Conservation (phyloP, 2,888 invertebrate species). For the Plagodis pulveraria region DNA sequence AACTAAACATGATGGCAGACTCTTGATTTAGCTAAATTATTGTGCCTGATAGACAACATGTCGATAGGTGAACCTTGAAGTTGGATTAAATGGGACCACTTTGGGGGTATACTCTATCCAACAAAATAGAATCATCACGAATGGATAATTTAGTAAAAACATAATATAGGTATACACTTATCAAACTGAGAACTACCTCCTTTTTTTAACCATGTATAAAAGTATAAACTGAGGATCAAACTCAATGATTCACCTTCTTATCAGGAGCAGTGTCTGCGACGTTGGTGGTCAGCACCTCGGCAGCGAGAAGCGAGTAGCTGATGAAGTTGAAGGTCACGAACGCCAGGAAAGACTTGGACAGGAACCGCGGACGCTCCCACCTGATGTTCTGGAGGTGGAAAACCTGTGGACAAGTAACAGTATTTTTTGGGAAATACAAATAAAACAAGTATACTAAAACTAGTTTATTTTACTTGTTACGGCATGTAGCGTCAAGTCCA, state of each 20-base stretch:
- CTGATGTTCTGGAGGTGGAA: conserved; percentile 95
- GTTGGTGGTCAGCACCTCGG: conserved; percentile 86
- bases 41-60: too few species aligned
- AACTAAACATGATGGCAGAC: not conserved
- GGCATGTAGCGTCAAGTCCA: too few species aligned
- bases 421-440: not conserved
- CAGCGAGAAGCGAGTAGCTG: conserved; percentile 92
- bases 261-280: conserved; percentile 81
- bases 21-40: not conserved
- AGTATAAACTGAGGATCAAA: too few species aligned
- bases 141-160: too few species aligned
- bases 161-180: too few species aligned
- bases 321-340: conserved; percentile 96
- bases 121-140: too few species aligned
- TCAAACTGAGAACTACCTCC: too few species aligned
- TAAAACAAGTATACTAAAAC: not conserved
- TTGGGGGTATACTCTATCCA: too few species aligned
- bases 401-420: conserved; percentile 83
- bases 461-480: not conserved
- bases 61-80: too few species aligned
- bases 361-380: conserved; percentile 95
- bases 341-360: conserved; percentile 95
- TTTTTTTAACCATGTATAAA: too few species aligned
- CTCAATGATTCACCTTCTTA: conserved; percentile 71
- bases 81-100: too few species aligned